Conservation (phyloP, 2,113 vertebrate species). For the Galeopterus variegatus region DNA sequence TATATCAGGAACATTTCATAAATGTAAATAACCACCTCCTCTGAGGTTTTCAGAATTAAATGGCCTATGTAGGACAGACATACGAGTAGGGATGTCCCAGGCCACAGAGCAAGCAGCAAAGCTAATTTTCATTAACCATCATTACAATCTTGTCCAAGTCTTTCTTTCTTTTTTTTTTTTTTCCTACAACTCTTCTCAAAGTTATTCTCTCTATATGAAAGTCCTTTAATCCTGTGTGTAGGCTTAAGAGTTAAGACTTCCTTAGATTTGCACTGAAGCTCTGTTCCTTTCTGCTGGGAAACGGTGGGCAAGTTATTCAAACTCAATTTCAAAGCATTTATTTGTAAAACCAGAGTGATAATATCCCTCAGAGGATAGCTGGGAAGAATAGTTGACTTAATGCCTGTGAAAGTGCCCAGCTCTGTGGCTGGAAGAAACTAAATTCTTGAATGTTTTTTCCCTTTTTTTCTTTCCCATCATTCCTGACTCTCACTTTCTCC, state of each 20-base stretch:
- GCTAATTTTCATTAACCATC: neutral
- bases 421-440: neutral
- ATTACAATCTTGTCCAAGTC: neutral
- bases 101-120: neutral
- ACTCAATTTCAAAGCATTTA: conserved; percentile 55
- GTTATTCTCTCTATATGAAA: neutral
- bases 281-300: conserved; percentile 19
- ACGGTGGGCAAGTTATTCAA: neutral
- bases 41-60: neutral
- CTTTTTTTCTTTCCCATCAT: neutral
- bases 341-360: conserved; percentile 6
- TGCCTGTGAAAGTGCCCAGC: neutral
- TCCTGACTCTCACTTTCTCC: neutral
- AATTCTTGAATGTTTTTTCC: neutral
- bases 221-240: neutral
- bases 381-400: neutral
- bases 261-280: neutral
- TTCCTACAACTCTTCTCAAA: neutral
- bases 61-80: neutral
- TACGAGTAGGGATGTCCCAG: neutral
- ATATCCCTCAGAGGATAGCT: neutral
- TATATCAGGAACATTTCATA: neutral
- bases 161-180: neutral
- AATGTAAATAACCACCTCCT: neutral
- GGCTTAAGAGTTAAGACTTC: neutral